Evolutionary conservation across 2,113 vertebrate species (phyloP), one percentile per base, ranked within the genome.

Genomic region (Leucopsar rothschildi): DNA sequence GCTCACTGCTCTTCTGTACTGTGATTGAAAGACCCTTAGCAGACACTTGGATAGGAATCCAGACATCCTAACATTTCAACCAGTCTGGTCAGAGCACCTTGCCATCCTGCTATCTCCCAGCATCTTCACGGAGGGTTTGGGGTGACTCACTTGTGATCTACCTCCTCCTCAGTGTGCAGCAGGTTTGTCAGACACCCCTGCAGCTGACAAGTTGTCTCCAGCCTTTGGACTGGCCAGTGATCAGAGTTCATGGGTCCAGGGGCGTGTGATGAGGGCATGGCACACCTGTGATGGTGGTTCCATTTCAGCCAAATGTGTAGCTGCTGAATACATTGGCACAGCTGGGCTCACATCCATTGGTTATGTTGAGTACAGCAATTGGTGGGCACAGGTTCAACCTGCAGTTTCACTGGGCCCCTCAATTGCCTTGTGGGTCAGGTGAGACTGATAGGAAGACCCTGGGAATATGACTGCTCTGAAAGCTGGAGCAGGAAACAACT

Each of bases 351-450:
- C 33, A 27, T 84, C 39, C 7, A 1, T 81, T 70, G 23, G 8
- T 73, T 83, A 11, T 73, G 59, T 83, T 42, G 22, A 20, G 20
- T 42, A 20, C 27, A 72, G 59, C 66, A 68, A 5, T 39, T 55
- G 17, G 9, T 44, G 20, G 73, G 55, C 50, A n/a, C 0, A 3
- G 60, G 29, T 55, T 92, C 0, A 0, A 25, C 33, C 65, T 81
- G 20, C 0, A 1, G 6, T 70, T 65, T 53, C 64, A 29, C 16
- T 23, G 42, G 5, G 16, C 8, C 11, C 9, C 35, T 70, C 4
- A 8, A 7, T 78, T 73, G 18, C 52, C 27, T 37, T 0, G 1
- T 60, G 55, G 16, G 6, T 59, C 66, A 40, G 47, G 24, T 70
- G 60, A 49, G 72, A 47, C 47, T 55, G 50, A 10, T 31, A 18